These are phyloP conservation scores for Megalops atlanticus DNA, from an alignment of 2,113 vertebrate species.

Conservation along the genomic window DNA sequence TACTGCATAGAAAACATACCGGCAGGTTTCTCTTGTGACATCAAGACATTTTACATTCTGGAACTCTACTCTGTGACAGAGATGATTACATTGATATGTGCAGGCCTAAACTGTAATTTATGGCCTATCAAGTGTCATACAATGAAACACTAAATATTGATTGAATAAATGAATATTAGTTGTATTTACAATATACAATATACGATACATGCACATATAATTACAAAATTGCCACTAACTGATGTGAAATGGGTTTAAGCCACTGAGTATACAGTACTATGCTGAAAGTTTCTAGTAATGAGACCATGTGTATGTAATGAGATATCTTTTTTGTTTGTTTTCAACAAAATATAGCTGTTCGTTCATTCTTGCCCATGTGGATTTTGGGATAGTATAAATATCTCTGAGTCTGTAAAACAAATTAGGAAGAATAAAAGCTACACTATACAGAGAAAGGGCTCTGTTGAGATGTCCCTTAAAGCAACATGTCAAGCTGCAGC, in stretches of 20 bases:
- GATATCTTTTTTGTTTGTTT: no score
- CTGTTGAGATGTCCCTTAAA: slow-evolving; percentile 78
- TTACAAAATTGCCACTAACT: neutral
- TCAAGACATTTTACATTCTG: neutral
- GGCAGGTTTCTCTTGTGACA: neutral
- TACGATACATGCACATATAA: no score
- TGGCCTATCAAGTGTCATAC: slow-evolving; percentile 5
- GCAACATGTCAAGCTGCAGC: slow-evolving; percentile 78
- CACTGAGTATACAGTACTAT: neutral
- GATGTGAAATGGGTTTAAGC: neutral
- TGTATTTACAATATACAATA: no score
- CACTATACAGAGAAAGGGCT: slow-evolving; percentile 54
- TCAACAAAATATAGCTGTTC: no score
- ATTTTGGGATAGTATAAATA: slow-evolving; percentile 65
- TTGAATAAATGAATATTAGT: no score
- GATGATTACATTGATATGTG: neutral
- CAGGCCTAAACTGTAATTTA: slow-evolving; percentile 6
- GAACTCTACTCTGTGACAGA: neutral
- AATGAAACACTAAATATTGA: no score
- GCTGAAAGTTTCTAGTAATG: neutral
- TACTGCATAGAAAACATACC: neutral
- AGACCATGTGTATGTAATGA: no score
- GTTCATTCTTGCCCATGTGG: slow-evolving; percentile 54
- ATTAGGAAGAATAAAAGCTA: slow-evolving; percentile 69
- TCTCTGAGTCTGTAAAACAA: slow-evolving; percentile 69